Evolutionary conservation across 2,888 invertebrate species (phyloP).

Genomic region (Alsophila aescularia): DNA sequence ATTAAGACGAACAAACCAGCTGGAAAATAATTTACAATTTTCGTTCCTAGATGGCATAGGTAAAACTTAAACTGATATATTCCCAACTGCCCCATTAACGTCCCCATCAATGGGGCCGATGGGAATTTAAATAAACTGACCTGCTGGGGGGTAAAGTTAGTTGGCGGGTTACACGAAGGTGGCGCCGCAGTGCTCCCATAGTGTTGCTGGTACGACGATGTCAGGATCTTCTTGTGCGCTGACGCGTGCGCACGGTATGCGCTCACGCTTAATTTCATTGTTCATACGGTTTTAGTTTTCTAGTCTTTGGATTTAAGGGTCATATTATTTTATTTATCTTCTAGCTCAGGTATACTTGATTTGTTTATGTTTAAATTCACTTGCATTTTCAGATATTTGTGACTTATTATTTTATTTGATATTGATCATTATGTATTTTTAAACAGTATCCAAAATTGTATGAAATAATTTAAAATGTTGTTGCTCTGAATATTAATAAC

Average conservation of each 20-base stretch:
- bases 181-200: conserved; percentile 90
- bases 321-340: too few species aligned
- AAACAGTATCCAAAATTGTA: not conserved
- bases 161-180: conserved; percentile 77
- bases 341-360: too few species aligned
- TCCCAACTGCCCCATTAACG: too few species aligned
- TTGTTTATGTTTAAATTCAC: too few species aligned
- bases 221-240: conserved; percentile 94
- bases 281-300: conserved; percentile 28
- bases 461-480: not conserved
- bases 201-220: conserved; percentile 90
- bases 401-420: too few species aligned
- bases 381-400: too few species aligned
- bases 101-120: not conserved
- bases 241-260: conserved; percentile 95
- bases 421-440: not conserved
- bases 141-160: conserved; percentile 71
- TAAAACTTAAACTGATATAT: too few species aligned
- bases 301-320: conserved; percentile 20
- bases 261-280: conserved; percentile 94
- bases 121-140: conserved; percentile 48
- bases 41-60: too few species aligned
- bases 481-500: not conserved
- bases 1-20: too few species aligned
- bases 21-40: too few species aligned